phyloP scores from a whole-genome alignment of 1,140 invertebrate genomes.

The Parasteatoda tepidariorum region DNA sequence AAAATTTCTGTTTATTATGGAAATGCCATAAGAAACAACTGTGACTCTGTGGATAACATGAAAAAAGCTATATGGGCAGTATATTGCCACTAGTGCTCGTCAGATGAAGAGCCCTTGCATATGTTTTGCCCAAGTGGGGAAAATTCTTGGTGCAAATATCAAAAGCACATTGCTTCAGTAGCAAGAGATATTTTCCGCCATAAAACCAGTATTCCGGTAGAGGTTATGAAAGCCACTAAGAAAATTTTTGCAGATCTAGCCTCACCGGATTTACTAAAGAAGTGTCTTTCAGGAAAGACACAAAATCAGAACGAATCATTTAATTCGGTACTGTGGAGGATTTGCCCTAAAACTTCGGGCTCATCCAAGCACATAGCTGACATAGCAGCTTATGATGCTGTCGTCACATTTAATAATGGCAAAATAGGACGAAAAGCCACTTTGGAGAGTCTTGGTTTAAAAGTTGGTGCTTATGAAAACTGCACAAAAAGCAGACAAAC shows the following conservation, averaged over 20 bases:
- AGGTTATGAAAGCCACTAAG: background rate
- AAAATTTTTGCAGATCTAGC: background rate
- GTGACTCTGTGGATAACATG: background rate
- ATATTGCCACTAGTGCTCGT: background rate
- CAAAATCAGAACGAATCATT: background rate
- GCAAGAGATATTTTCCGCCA: background rate
- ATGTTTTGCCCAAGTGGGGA: background rate
- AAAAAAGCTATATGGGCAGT: background rate
- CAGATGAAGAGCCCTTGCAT: background rate
- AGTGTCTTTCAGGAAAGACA: background rate
- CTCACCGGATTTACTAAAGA: background rate
- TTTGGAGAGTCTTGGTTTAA: too few species aligned
- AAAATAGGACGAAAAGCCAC: background rate
- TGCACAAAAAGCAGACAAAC: too few species aligned
- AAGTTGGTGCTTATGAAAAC: too few species aligned
- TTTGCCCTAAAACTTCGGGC: background rate
- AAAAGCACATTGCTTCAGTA: background rate
- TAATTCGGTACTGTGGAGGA: background rate
- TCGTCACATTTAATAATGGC: background rate
- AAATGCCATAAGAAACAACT: background rate
- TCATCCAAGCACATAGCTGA: background rate
- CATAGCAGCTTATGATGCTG: background rate
- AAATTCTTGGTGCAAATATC: background rate
- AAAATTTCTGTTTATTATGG: background rate
- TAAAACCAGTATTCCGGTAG: background rate